phyloP scores from a whole-genome alignment of 30 jellyfish, hydroid and myxozoan species.

The Aurelia sp. region DNA sequence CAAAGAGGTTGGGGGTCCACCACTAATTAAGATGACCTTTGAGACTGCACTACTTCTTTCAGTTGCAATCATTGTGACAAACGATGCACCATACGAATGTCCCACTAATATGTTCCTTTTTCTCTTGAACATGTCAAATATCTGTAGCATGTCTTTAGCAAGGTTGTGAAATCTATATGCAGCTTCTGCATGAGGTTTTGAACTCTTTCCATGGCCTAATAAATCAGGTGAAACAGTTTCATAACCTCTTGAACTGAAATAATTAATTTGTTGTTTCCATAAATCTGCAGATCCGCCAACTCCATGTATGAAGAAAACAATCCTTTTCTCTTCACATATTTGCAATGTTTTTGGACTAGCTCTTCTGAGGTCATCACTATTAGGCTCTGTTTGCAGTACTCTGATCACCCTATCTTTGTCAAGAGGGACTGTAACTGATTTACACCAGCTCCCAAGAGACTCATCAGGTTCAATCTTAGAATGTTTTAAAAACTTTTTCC shows the following conservation, averaged over 20 bases:
- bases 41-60: conserved; percentile 80
- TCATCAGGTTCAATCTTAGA: conserved; percentile 45
- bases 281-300: conserved; percentile 95
- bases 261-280: conserved; percentile 83
- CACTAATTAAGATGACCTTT: conserved; percentile 86
- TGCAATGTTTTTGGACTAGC: conserved; percentile 17
- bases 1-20: conserved; percentile 97
- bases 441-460: conserved; percentile 1
- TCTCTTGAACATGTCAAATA: conserved; percentile 80
- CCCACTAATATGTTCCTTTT: conserved; percentile 82
- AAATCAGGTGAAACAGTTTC: conserved; percentile 89
- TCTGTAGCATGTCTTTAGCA: conserved; percentile 79
- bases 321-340: conserved; percentile 13
- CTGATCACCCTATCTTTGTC: conserved; percentile 55
- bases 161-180: conserved; percentile 72
- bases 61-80: conserved; percentile 84
- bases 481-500: conserved; percentile 26
- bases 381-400: conserved; percentile 59
- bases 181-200: conserved; percentile 68
- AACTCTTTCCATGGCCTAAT: conserved; percentile 97
- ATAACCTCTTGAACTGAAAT: conserved; percentile 75
- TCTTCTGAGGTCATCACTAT: background rate
- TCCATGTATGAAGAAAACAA: conserved; percentile 87
- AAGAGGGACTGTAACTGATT: conserved; percentile 50
- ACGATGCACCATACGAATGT: conserved; percentile 98